Conservation (phyloP, 2,113 vertebrate species). For the Manacus vitellinus region DNA sequence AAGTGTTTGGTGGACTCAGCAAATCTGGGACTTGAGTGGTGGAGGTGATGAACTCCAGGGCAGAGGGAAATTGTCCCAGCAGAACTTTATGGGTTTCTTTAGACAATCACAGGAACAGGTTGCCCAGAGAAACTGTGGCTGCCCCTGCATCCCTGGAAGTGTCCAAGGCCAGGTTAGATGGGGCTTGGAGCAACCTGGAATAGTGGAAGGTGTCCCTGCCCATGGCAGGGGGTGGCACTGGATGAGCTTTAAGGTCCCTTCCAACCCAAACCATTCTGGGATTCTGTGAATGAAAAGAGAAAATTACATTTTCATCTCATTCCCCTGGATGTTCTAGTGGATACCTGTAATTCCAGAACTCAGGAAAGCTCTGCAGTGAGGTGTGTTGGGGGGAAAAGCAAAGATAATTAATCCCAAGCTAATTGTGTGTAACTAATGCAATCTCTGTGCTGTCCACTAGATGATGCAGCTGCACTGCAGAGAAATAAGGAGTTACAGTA, state of each 20-base stretch:
- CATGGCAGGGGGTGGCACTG: background rate
- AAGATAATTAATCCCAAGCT: background rate
- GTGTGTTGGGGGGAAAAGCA: background rate
- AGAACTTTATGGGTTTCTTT: background rate
- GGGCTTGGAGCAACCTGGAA: background rate
- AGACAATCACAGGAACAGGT: background rate
- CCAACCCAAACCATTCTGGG: background rate
- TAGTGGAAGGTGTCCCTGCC: background rate
- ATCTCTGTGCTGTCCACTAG: constrained; percentile 46
- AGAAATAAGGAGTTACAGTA: background rate
- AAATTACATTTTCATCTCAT: background rate
- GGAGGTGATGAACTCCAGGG: background rate
- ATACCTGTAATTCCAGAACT: background rate
- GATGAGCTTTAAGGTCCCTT: background rate
- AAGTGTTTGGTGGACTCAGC: background rate
- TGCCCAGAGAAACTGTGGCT: background rate
- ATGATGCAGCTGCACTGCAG: constrained; percentile 37
- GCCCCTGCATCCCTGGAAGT: background rate
- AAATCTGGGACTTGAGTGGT: background rate
- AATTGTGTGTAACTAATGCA: background rate
- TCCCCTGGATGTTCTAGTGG: background rate
- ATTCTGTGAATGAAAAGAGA: background rate
- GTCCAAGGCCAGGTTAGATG: background rate
- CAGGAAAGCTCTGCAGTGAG: background rate
- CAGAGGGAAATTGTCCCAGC: background rate